Base-by-base conservation (phyloP, 2,113 vertebrate genomes). In the Tupaia tana region DNA sequence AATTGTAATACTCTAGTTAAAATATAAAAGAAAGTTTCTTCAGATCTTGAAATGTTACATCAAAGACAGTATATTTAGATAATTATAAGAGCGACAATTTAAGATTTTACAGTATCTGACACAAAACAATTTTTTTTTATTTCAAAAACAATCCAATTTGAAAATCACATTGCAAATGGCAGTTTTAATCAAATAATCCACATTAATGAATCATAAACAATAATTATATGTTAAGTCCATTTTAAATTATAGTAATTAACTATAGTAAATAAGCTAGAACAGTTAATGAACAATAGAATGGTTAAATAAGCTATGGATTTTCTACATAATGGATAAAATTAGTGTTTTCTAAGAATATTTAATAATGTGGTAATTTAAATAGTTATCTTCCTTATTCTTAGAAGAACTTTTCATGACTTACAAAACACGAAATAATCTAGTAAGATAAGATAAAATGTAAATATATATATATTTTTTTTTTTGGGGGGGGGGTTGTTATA, bases 201-300 rank as follows among this genome's bases (percentile, higher is more conserved):
- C 43, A 90, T 94, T 82, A 94, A 43, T 92, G 66, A 97, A 92
- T 74, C 85, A 95, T 14, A 95, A 81, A 91, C 2, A 88, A 52
- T 90, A 97, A 97, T 96, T 96, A 94, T 29, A 91, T 67, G 71
- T 86, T 93, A 96, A 94, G 75, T 89, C 92, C 82, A 95, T 86
- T 34, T 96, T 31, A 92, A 95, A 97, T 97, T 93, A 93, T 0
- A 93, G 69, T 95, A 97, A 96, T 97, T 97, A 94, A 92, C 82
- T 89, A 0, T 77, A 95, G 83, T 78, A 86, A 86, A 93, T 88
- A 84, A 89, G 58, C 66, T 86, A 96, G 61, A 93, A 96, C 3
- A 89, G 80, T 84, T 95, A 97, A 93, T 91, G 93, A 96, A 94
- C 13, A 96, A 90, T 0, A 84, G 56, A 87, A 85, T 92, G 58